A percentile compares a stretch with the other conserved stretches of the same genome.
These are phyloP conservation scores for Agonopterix heracliana DNA, from an alignment of 2,888 invertebrate species.

Conservation along the genomic window DNA sequence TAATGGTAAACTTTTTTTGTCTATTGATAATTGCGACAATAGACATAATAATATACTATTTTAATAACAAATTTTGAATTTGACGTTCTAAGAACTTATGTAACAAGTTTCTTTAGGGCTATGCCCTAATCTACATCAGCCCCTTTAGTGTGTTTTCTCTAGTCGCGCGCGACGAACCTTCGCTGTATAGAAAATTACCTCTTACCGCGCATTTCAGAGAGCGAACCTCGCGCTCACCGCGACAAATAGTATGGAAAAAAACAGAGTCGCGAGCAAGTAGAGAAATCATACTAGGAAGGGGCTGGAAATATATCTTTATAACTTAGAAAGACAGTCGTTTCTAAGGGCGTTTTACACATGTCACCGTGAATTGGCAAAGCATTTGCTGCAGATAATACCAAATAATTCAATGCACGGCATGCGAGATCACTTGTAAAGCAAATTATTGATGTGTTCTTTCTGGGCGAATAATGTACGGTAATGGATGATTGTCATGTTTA, in stretches of 20 bases:
- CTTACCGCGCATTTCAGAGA: too few relatives aligned
- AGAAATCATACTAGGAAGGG: too few relatives aligned
- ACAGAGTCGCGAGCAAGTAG: too few relatives aligned
- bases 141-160: too few relatives aligned
- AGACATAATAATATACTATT: conserved; percentile 32
- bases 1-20: conserved; percentile 58
- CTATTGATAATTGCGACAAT: conserved; percentile 39
- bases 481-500: too few relatives aligned
- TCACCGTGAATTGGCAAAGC: not conserved
- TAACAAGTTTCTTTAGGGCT: conserved; percentile 8
- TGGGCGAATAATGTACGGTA: too few relatives aligned
- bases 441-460: too few relatives aligned
- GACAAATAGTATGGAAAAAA: too few relatives aligned
- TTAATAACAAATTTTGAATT: conserved; percentile 31
- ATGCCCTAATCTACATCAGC: conserved; percentile 1
- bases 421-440: too few relatives aligned
- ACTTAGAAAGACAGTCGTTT: not conserved
- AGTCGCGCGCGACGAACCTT: too few relatives aligned
- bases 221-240: too few relatives aligned
- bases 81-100: conserved; percentile 54
- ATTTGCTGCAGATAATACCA: not conserved
- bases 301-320: not conserved
- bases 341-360: not conserved
- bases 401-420: not conserved
- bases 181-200: too few relatives aligned